Evolutionary conservation across 2,888 invertebrate genomes (phyloP).

Genomic region (Conchocele bisecta): DNA sequence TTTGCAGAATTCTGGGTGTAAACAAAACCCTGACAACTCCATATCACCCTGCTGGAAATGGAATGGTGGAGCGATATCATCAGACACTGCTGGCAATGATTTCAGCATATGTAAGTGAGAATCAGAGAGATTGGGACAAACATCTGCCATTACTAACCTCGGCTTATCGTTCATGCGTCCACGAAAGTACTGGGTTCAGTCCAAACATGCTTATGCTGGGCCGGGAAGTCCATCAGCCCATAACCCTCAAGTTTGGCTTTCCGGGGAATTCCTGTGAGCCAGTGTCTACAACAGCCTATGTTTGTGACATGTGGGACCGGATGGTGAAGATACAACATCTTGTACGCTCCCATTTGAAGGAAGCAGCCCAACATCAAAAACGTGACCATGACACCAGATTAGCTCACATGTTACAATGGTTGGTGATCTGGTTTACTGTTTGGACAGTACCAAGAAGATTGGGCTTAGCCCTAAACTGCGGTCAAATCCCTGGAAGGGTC

Average conservation of each 20-base stretch:
- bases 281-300: not conserved
- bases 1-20: not conserved
- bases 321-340: not conserved
- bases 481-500: constrained; percentile 23
- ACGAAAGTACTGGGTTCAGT: constrained; percentile 4
- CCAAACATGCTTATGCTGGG: not conserved
- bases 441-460: not conserved
- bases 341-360: not conserved
- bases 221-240: not conserved
- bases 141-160: constrained; percentile 8
- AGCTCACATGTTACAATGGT: not conserved
- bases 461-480: constrained; percentile 10
- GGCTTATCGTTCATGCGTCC: constrained; percentile 15
- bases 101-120: constrained; percentile 14
- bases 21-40: not conserved
- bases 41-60: constrained; percentile 18
- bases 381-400: not conserved
- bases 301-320: not conserved
- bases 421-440: not conserved
- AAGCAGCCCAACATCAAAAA: not conserved
- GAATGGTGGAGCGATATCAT: constrained; percentile 8
- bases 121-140: constrained; percentile 22
- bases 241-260: not conserved
- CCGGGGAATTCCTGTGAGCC: not conserved
- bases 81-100: constrained; percentile 14